Evolutionary conservation across 2,113 vertebrate species (phyloP).

Genomic region (Sylvia atricapilla): DNA sequence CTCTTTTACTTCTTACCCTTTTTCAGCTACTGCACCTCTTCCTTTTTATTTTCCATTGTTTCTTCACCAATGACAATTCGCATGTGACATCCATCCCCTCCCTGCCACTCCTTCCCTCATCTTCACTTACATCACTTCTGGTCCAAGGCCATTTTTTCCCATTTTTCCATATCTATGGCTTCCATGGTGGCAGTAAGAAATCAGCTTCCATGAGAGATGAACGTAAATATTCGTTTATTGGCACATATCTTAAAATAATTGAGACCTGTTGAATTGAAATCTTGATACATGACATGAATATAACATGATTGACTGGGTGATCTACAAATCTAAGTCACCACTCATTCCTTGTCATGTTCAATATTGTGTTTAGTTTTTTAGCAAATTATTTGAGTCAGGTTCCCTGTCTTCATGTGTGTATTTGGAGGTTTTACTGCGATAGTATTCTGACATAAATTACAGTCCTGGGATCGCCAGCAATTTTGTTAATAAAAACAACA

Average conservation of each 20-base stretch:
- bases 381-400: neutral
- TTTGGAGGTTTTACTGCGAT: neutral
- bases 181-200: neutral
- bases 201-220: neutral
- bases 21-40: neutral
- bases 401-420: neutral
- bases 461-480: neutral
- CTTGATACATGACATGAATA: neutral
- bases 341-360: neutral
- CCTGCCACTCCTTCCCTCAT: rapidly evolving
- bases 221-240: neutral
- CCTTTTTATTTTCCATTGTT: neutral
- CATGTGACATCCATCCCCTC: neutral
- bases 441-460: neutral
- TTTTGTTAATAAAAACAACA: neutral
- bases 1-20: neutral
- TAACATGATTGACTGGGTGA: neutral
- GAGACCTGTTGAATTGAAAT: neutral
- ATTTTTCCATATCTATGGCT: neutral
- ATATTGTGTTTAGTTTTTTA: neutral
- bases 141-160: neutral
- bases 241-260: neutral
- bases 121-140: rapidly evolving
- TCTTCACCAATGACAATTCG: neutral
- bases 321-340: neutral